Conservation (phyloP, 1,140 invertebrate genomes). For the Aleiodes sp. region DNA sequence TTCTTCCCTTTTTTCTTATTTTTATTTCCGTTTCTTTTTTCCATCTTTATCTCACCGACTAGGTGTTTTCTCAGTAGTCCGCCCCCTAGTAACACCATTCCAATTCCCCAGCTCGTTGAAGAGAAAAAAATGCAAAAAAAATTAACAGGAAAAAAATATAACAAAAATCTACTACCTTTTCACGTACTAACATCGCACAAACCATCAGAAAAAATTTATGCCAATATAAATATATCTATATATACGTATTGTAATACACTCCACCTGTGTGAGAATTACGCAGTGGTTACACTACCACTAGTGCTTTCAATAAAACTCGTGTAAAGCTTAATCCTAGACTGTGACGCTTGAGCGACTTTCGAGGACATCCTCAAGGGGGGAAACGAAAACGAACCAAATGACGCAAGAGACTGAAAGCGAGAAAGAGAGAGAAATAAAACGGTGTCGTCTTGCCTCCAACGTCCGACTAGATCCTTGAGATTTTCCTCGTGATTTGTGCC, state of each 20-base stretch:
- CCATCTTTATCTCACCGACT: not conserved
- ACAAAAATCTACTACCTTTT: no score
- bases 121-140: not conserved
- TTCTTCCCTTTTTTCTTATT: not conserved
- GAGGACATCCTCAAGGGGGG: conserved; percentile 21
- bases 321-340: conserved; percentile 30
- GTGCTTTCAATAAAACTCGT: conserved; percentile 36
- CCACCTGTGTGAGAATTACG: not conserved
- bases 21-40: not conserved
- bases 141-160: no score
- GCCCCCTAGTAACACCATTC: not conserved
- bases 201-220: not conserved
- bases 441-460: conserved; percentile 10
- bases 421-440: not conserved
- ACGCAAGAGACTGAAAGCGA: not conserved
- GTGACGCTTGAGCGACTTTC: conserved; percentile 32
- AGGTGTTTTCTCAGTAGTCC: not conserved
- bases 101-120: not conserved
- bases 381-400: conserved; percentile 21
- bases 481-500: conserved; percentile 28
- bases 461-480: not conserved
- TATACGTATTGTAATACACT: no score
- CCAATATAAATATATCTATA: not conserved
- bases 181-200: no score
- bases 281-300: not conserved